These are phyloP conservation scores for Sycobia sp. DNA, from an alignment of 1,140 invertebrate genomes.

Conservation along the genomic window DNA sequence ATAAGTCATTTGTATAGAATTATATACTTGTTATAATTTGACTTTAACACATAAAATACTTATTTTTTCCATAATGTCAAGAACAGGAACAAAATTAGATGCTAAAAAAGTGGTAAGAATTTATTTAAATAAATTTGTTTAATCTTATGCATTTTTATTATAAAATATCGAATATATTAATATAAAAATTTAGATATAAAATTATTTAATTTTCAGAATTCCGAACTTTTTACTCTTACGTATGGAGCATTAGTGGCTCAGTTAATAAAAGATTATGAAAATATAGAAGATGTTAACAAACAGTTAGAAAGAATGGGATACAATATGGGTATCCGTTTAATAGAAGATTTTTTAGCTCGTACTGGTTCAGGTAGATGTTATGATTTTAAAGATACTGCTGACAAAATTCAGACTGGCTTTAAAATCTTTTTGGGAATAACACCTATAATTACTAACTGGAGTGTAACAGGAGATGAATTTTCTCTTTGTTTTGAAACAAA, in stretches of 20 bases:
- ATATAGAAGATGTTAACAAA: constrained; percentile 95
- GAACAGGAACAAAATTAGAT: constrained; percentile 66
- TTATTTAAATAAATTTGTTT: not conserved
- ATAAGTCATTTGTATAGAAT: too few species aligned
- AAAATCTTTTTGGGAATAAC: constrained; percentile 92
- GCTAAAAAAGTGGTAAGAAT: constrained; percentile 71
- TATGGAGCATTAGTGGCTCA: constrained; percentile 97
- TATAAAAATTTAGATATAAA: not conserved
- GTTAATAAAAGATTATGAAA: constrained; percentile 96
- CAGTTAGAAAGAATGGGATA: constrained; percentile 94
- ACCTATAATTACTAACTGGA: constrained; percentile 93
- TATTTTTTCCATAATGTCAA: constrained; percentile 62
- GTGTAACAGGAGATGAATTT: constrained; percentile 85
- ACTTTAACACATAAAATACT: too few species aligned
- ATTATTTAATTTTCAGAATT: constrained; percentile 75
- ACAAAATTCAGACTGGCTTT: constrained; percentile 89
- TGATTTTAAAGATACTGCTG: constrained; percentile 96
- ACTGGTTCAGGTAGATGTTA: constrained; percentile 89
- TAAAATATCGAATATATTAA: constrained; percentile 34
- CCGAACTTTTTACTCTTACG: constrained; percentile 95
- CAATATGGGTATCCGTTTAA: constrained; percentile 96
- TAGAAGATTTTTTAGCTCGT: constrained; percentile 96
- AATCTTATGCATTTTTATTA: too few species aligned
- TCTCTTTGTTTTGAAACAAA: constrained; percentile 94
- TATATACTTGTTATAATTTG: too few species aligned